Conservation (phyloP, 2,888 invertebrate species). For the Drosophila eohydei region DNA sequence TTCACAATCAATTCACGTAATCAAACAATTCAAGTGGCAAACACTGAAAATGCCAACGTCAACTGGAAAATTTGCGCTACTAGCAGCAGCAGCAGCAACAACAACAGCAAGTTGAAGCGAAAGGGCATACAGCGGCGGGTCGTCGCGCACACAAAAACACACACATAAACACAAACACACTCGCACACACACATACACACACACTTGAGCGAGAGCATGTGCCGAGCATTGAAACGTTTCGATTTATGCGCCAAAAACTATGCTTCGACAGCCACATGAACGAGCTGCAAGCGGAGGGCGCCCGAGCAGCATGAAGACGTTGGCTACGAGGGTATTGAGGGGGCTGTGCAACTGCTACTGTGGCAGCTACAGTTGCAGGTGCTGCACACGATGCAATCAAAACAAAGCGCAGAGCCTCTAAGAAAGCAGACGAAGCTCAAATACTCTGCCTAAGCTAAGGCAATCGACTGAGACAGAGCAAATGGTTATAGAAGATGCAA, state of each 20-base stretch:
- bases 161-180: constrained; percentile 16
- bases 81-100: constrained; percentile 44
- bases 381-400: constrained; percentile 73
- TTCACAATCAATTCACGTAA: constrained; percentile 83
- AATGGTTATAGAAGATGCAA: neutral
- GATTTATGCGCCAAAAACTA: constrained; percentile 83
- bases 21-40: constrained; percentile 84
- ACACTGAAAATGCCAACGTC: constrained; percentile 84
- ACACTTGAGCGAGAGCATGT: constrained; percentile 36
- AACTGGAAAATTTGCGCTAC: constrained; percentile 81
- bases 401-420: constrained; percentile 51
- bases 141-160: constrained; percentile 16
- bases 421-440: constrained; percentile 18
- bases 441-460: constrained; percentile 42
- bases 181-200: constrained; percentile 14
- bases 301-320: constrained; percentile 28
- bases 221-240: constrained; percentile 77
- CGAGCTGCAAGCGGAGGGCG: constrained; percentile 54
- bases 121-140: constrained; percentile 7
- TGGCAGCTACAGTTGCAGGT: constrained; percentile 60
- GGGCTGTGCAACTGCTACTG: constrained; percentile 5
- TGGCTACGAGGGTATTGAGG: neutral
- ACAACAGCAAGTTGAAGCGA: constrained; percentile 43
- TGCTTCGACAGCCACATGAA: constrained; percentile 82
- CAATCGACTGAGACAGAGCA: neutral